Evolutionary conservation across 2,113 vertebrate species (phyloP).

Genomic region (Cisticola juncidis): DNA sequence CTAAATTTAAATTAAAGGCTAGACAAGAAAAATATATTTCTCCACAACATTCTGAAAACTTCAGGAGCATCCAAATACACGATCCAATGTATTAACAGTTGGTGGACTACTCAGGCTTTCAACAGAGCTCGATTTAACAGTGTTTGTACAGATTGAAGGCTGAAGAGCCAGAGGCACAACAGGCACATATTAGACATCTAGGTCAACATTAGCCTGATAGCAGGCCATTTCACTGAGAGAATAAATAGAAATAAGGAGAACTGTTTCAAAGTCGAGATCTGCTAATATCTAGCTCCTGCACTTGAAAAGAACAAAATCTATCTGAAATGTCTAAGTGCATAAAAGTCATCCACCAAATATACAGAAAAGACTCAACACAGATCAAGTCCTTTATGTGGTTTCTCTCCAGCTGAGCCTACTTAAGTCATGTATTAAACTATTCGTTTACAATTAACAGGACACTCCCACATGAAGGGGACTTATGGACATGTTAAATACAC

Average conservation of each 20-base stretch:
- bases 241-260: not conserved
- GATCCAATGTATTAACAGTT: not conserved
- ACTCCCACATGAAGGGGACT: not conserved
- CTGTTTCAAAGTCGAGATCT: not conserved
- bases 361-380: not conserved
- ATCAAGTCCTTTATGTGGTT: not conserved
- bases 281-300: not conserved
- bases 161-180: not conserved
- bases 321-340: not conserved
- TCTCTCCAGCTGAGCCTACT: not conserved
- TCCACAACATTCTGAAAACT: not conserved
- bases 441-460: slow-evolving; percentile 6
- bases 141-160: slow-evolving; percentile 28
- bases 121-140: not conserved
- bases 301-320: not conserved
- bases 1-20: not conserved
- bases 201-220: slow-evolving; percentile 13
- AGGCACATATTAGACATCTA: not conserved
- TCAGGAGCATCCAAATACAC: not conserved
- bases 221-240: not conserved
- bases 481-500: slow-evolving; percentile 7
- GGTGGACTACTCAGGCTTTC: not conserved
- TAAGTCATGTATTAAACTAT: not conserved
- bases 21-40: not conserved
- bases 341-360: not conserved